phyloP scores from a whole-genome alignment of 2,113 vertebrate genomes.

The Gasterosteus aculeatus region DNA sequence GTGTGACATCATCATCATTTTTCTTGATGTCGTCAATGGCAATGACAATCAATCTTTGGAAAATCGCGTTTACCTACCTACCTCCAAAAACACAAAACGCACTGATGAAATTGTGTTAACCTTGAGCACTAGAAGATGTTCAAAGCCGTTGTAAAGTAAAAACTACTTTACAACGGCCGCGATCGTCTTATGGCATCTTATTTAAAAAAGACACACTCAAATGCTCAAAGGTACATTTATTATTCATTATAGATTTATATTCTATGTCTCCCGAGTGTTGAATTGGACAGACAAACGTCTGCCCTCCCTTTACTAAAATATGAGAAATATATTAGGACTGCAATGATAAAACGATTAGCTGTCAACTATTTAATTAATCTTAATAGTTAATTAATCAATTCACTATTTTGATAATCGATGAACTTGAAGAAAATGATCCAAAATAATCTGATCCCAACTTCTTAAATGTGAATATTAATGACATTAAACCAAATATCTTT shows the following conservation, averaged over 20 bases:
- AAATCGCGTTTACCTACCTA: no score
- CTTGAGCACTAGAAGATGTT: no score
- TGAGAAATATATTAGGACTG: not conserved
- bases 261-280: not conserved
- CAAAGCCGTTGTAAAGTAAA: not conserved
- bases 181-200: not conserved
- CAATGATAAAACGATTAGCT: not conserved
- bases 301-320: conserved; percentile 51
- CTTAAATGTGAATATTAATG: not conserved
- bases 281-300: conserved; percentile 46
- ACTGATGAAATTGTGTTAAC: not conserved
- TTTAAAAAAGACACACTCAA: conserved; percentile 10
- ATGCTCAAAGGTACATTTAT: conserved; percentile 7
- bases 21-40: not conserved
- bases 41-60: not conserved
- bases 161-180: not conserved
- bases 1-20: not conserved
- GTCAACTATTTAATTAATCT: not conserved
- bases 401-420: not conserved
- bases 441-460: not conserved
- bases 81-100: not conserved
- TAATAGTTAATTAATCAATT: not conserved
- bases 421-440: not conserved
- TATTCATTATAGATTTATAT: not conserved
- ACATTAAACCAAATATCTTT: not conserved